These are phyloP conservation scores for Entomyzon cyanotis DNA, from an alignment of 2,113 vertebrate genomes.

Conservation along the genomic window DNA sequence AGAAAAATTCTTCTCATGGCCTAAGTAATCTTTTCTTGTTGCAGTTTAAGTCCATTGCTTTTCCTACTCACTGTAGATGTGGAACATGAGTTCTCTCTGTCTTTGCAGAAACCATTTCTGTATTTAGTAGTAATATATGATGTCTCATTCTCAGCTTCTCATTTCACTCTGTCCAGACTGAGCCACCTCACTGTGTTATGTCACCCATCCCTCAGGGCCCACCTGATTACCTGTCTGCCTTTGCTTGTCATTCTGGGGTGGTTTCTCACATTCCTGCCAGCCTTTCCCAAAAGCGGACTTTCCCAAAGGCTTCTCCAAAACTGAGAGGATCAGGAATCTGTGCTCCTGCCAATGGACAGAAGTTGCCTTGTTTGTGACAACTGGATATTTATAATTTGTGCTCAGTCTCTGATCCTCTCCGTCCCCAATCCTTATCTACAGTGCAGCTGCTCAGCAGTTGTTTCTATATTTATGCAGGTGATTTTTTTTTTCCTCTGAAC, in stretches of 20 bases:
- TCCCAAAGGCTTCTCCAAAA: not conserved
- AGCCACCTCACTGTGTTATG: not conserved
- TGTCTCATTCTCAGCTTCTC: not conserved
- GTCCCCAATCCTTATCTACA: not conserved
- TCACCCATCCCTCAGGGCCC: not conserved
- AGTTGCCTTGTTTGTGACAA: not conserved
- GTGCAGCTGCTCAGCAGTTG: slow-evolving; percentile 18
- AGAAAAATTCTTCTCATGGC: not conserved
- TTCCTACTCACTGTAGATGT: not conserved
- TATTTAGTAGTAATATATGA: not conserved
- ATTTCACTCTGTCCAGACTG: not conserved
- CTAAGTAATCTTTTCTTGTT: not conserved
- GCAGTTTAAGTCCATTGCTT: not conserved
- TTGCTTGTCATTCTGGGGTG: not conserved
- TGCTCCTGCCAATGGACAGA: not conserved
- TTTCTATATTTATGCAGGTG: slow-evolving; percentile 34
- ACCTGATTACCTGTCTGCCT: not conserved
- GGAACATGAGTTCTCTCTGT: not conserved
- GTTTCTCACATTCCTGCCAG: not conserved
- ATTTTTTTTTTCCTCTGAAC: not conserved
- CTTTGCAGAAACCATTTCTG: not conserved
- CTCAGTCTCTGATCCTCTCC: not conserved
- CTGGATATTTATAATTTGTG: not conserved
- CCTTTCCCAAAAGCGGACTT: not conserved
- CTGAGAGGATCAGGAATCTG: not conserved